Evolutionary conservation across 1,140 invertebrate species (phyloP), one percentile per base, ranked within the genome.

Genomic region (Cydia fagiglandana): DNA sequence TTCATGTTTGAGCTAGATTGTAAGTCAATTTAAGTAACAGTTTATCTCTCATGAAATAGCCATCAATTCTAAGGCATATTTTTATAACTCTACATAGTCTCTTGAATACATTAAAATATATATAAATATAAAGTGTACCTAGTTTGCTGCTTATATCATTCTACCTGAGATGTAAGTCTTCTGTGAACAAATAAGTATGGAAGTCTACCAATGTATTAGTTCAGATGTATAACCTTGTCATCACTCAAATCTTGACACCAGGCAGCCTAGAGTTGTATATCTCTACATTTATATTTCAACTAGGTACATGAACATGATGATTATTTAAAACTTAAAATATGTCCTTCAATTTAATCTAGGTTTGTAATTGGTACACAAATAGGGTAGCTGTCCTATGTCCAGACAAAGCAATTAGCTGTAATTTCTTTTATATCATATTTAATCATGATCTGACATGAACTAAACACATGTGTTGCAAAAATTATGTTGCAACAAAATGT

Each of bases 1-100:
- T 70, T 70, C 66, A 70, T 70, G 64, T 68, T 68, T 68, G 66
- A 70, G 66, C 34, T 45, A 70, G 66, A 70, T 70, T 70, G 66
- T 41, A 70, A 41, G 66, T 70, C 56, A 61, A 24, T 61, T 61
- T 24, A 61, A 61, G 56, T 61, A 20, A 24, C 56, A 12, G 56
- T 61, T 53, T 53, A 61, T 61, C 20, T 61, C n/a, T 56, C 56
- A 24, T 61, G 53, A 61, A 9, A 61, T 61, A 61, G n/a, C 7
- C 17, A 61, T 1, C 6, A 56, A 56, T 1, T 56, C 15, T 56
- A 20, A 53, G 15, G n/a, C 15, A 15, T 53, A 53, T 17, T 56
- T 56, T 56, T 4, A 17, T 6, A 50, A 50, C 15, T 47, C 13
- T 47, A 15, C 45, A 47, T 50, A n/a, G 50, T 53, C n/a, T 53